phyloP scores from a whole-genome alignment of 2,888 invertebrate genomes.

The Mechanitis messenoides region DNA sequence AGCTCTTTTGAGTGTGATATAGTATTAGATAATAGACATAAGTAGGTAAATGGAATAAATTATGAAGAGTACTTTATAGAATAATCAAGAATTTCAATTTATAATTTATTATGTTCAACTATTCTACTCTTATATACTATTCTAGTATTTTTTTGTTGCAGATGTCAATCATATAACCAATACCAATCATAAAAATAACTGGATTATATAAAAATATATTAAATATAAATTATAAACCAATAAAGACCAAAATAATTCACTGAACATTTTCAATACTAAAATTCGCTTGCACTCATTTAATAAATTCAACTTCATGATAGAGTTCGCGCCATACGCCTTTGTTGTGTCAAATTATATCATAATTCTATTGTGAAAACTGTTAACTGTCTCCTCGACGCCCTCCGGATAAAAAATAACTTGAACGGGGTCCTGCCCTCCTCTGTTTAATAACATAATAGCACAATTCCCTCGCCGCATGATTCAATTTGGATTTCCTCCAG shows the following conservation, averaged over 20 bases:
- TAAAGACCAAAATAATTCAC: neutral
- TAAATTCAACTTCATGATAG: conserved; percentile 37
- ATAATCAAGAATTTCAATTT: neutral
- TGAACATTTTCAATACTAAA: neutral
- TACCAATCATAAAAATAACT: neutral
- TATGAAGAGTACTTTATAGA: conserved; percentile 14
- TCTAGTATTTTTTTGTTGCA: neutral
- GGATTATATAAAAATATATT: neutral
- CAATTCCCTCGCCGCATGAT: conserved; percentile 81
- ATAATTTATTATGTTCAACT: neutral
- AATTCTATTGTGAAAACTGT: conserved; percentile 76
- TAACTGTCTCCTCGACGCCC: conserved; percentile 73
- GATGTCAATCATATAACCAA: neutral
- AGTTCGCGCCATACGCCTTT: conserved; percentile 46
- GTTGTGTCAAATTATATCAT: conserved; percentile 75
- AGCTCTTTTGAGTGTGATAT: conserved; percentile 67
- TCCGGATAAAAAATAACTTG: conserved; percentile 64
- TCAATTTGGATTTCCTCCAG: conserved; percentile 81
- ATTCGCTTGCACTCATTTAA: conserved; percentile 22
- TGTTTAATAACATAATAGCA: conserved; percentile 82
- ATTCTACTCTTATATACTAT: neutral
- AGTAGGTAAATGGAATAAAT: conserved; percentile 18
- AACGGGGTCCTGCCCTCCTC: conserved; percentile 76
- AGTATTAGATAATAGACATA: conserved; percentile 35
- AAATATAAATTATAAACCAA: neutral